These are phyloP conservation scores for Microplitis manilae DNA, from an alignment of 2,888 invertebrate species.

Conservation along the genomic window DNA sequence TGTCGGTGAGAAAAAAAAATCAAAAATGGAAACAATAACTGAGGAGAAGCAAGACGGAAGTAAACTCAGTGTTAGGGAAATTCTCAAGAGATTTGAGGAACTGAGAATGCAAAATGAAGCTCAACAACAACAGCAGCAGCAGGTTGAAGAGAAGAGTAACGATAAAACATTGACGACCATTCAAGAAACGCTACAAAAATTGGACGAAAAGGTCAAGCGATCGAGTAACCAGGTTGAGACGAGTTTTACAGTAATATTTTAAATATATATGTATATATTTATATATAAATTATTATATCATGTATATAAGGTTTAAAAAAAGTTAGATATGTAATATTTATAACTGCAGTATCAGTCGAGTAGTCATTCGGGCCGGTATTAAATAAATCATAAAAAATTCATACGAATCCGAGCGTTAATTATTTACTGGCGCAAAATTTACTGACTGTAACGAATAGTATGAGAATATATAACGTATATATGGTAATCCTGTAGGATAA, in stretches of 20 bases:
- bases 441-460: slow-evolving; percentile 26
- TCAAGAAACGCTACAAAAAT: slow-evolving; percentile 70
- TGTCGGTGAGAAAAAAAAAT: slow-evolving; percentile 59
- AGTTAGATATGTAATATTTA: too few relatives aligned
- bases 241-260: slow-evolving; percentile 19
- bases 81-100: slow-evolving; percentile 86
- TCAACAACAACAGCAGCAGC: slow-evolving; percentile 54
- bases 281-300: not conserved
- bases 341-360: slow-evolving; percentile 19
- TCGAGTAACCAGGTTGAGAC: slow-evolving; percentile 65
- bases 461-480: slow-evolving; percentile 46
- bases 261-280: slow-evolving; percentile 18
- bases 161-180: slow-evolving; percentile 69
- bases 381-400: slow-evolving; percentile 35
- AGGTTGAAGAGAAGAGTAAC: slow-evolving; percentile 59
- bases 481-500: slow-evolving; percentile 54
- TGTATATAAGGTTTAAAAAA: not conserved
- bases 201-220: slow-evolving; percentile 71
- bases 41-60: slow-evolving; percentile 82
- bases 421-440: slow-evolving; percentile 27
- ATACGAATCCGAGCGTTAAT: slow-evolving; percentile 37
- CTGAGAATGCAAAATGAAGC: slow-evolving; percentile 70
- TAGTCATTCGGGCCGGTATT: slow-evolving; percentile 31
- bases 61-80: slow-evolving; percentile 88
- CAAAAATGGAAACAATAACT: slow-evolving; percentile 84